Evolutionary conservation across 2,888 invertebrate species (phyloP).

Genomic region (Julus scanicus): DNA sequence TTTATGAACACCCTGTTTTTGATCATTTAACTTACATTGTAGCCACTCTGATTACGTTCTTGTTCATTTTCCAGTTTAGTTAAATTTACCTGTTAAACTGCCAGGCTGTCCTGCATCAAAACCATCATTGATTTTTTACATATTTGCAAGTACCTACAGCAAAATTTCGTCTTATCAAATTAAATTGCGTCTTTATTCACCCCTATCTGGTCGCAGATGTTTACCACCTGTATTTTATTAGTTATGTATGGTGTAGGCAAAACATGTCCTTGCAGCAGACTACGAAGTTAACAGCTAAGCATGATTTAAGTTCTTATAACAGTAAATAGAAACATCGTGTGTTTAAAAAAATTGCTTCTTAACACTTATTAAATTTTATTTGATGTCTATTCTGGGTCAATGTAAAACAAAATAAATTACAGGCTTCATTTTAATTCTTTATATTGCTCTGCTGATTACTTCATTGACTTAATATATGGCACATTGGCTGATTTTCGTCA

Average conservation of each 20-base stretch:
- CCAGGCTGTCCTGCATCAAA: neutral
- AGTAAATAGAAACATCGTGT: neutral
- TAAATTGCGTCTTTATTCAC: neutral
- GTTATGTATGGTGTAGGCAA: neutral
- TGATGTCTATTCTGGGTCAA: neutral
- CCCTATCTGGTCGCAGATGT: neutral
- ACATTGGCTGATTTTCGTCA: too few relatives aligned
- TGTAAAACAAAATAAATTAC: slow-evolving; percentile 3
- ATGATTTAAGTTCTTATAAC: neutral
- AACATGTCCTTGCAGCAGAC: neutral
- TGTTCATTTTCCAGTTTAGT: too few relatives aligned
- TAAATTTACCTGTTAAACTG: too few relatives aligned
- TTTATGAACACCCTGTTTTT: too few relatives aligned
- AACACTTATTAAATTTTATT: neutral
- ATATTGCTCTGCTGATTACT: neutral
- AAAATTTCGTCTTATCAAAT: neutral
- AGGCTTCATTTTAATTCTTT: neutral
- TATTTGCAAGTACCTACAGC: neutral
- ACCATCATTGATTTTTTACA: neutral
- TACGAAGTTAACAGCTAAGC: neutral
- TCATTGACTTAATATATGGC: slow-evolving; percentile 1
- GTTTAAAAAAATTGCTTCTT: neutral
- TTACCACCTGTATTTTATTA: neutral
- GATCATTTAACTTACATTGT: too few relatives aligned
- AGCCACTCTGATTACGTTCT: too few relatives aligned